Conservation (phyloP, 2,888 invertebrate genomes). For the Portevinia maculata region DNA sequence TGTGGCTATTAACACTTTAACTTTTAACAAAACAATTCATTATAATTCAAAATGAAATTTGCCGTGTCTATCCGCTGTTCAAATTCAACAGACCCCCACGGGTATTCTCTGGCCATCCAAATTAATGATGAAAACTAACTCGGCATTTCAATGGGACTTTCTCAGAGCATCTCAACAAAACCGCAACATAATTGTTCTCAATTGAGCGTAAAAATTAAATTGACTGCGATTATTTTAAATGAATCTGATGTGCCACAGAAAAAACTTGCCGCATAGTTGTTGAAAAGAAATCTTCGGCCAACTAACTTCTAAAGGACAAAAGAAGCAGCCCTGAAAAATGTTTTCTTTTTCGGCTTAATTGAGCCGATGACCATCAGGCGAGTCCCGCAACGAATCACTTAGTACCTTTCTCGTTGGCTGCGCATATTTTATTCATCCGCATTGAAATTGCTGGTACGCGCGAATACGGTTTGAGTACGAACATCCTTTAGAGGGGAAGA, state of each 20-base stretch:
- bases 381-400: slow-evolving; percentile 65
- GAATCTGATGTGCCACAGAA: slow-evolving; percentile 42
- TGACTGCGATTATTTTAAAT: slow-evolving; percentile 73
- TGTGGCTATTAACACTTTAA: too few relatives aligned
- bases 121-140: slow-evolving; percentile 47
- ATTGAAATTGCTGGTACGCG: slow-evolving; percentile 58
- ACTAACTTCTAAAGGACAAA: slow-evolving; percentile 67
- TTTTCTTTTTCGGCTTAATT: slow-evolving; percentile 58
- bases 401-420: slow-evolving; percentile 23
- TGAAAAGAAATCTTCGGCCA: slow-evolving; percentile 14
- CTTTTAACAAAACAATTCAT: too few relatives aligned
- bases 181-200: slow-evolving; percentile 72
- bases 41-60: too few relatives aligned
- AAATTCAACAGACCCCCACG: background rate
- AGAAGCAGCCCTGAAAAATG: slow-evolving; percentile 45
- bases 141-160: slow-evolving; percentile 2
- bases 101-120: slow-evolving; percentile 1
- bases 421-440: slow-evolving; percentile 67
- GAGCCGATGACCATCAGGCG: slow-evolving; percentile 63
- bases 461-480: slow-evolving; percentile 25
- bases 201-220: slow-evolving; percentile 73
- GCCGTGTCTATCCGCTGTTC: too few relatives aligned
- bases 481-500: slow-evolving; percentile 28
- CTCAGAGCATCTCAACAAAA: slow-evolving; percentile 10
- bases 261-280: slow-evolving; percentile 47